Evolutionary conservation across 2,113 vertebrate species (phyloP), one percentile per base, ranked within the genome.

Genomic region (Sorex fumeus): DNA sequence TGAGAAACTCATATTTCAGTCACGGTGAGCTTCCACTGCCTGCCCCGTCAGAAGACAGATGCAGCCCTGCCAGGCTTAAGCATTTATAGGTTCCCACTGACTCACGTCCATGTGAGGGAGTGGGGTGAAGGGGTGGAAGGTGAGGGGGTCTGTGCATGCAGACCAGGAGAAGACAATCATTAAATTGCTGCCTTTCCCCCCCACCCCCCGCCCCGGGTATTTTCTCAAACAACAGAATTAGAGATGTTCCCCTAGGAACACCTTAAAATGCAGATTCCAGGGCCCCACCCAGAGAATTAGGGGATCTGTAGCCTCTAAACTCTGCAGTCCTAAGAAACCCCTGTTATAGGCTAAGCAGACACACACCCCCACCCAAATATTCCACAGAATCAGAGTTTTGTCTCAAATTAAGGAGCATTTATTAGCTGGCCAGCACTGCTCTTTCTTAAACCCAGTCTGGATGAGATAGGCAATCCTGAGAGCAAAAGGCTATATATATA

Each of bases 191-290:
- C 1, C 43, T 91, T 71, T 82, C 62, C 28, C 66, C 53, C 43
- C 40, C 40, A 7, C 43, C 79, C 62, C 28, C 66, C 53, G 34
- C 40, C 40, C 4, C 43, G 13, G 77, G 72, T 75, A 57, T 28
- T 30, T 80, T 95, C 72, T 80, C 62, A 50, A 85, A 13, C 50
- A 30, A 43, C 28, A 62, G 50, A 13, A 28, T 25, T 82, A 77
- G 70, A 7, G 18, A 11, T 30, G 28, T 50, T 88, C 75, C 43
- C 6, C 12, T 53, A 12, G 13, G 53, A 83, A 36, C 23, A 34
- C 11, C 75, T 45, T 71, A 71, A 86, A 91, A 80, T 53, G 36
- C 11, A 95, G 80, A 53, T 84, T 71, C 36, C 45, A 53, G 19
- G n/a, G 15, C 4, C 28, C 60, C 15, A 19, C 53, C 19, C 47